These are phyloP conservation scores for Cebidichthys violaceus DNA, from an alignment of 2,113 vertebrate species.

Conservation along the genomic window DNA sequence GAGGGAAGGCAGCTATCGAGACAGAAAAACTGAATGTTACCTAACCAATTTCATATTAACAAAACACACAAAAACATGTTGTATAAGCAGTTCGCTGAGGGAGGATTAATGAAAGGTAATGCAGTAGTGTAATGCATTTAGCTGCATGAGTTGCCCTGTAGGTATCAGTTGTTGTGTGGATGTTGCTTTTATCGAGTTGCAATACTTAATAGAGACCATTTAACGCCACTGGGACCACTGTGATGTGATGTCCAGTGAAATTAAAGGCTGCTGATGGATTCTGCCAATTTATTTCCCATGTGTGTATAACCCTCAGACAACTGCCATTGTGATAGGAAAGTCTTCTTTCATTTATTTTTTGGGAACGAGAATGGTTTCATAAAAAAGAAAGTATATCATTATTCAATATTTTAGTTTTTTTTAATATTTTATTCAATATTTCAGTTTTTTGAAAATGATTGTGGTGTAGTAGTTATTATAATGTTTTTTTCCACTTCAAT, in stretches of 20 bases:
- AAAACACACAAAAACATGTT: slow-evolving; percentile 24
- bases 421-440: not conserved
- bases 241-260: slow-evolving; percentile 18
- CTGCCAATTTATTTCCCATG: not conserved
- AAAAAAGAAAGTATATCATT: not conserved
- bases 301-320: not conserved
- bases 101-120: slow-evolving; percentile 22
- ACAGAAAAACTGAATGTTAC: slow-evolving; percentile 21
- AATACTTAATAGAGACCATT: slow-evolving; percentile 20
- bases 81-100: not conserved
- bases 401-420: not conserved
- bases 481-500: not conserved
- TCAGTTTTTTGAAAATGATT: not conserved
- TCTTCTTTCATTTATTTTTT: not conserved
- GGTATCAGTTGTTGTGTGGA: slow-evolving; percentile 25
- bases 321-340: not conserved
- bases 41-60: slow-evolving; percentile 16
- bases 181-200: slow-evolving; percentile 23
- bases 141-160: slow-evolving; percentile 27
- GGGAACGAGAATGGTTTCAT: not conserved
- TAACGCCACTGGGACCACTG: not conserved
- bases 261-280: slow-evolving; percentile 36
- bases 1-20: not conserved
- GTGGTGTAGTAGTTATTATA: not conserved
- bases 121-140: not conserved